Percentiles rank a stretch among this genome's conserved stretches.
These are phyloP conservation scores for Pygocentrus nattereri DNA, from an alignment of 2,797 vertebrate species.

Conservation along the genomic window DNA sequence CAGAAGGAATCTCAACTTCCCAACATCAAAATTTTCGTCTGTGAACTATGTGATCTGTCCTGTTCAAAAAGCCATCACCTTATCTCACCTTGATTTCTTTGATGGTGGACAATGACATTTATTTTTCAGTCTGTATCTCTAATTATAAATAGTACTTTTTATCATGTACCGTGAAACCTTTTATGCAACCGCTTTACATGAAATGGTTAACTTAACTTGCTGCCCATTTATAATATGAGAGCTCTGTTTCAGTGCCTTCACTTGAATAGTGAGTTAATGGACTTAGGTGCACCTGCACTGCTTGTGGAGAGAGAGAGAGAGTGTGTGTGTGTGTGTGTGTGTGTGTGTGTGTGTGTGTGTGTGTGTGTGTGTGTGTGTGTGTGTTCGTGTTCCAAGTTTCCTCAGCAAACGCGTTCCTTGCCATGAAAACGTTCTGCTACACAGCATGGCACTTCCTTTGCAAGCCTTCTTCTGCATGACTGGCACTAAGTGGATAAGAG, in stretches of 20 bases:
- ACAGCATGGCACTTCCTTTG: constrained; percentile 66
- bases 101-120: too few relatives aligned
- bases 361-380: constrained; percentile 36
- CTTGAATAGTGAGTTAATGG: not conserved
- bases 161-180: too few relatives aligned
- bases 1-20: too few relatives aligned
- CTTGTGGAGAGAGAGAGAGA: constrained; percentile 8
- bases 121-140: too few relatives aligned
- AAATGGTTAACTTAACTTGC: too few relatives aligned
- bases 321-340: constrained; percentile 32
- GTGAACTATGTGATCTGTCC: too few relatives aligned
- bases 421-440: constrained; percentile 48
- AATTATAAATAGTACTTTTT: too few relatives aligned
- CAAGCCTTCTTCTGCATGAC: constrained; percentile 74
- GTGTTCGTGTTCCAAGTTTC: constrained; percentile 27
- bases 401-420: not conserved
- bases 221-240: not conserved
- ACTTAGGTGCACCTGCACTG: constrained; percentile 6
- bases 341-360: constrained; percentile 29
- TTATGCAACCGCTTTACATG: too few relatives aligned
- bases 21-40: too few relatives aligned
- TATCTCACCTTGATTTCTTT: too few relatives aligned
- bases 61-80: too few relatives aligned
- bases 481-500: constrained; percentile 67
- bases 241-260: not conserved